These are phyloP conservation scores for Tupiocoris notatus DNA, from an alignment of 2,888 invertebrate species.

Conservation along the genomic window DNA sequence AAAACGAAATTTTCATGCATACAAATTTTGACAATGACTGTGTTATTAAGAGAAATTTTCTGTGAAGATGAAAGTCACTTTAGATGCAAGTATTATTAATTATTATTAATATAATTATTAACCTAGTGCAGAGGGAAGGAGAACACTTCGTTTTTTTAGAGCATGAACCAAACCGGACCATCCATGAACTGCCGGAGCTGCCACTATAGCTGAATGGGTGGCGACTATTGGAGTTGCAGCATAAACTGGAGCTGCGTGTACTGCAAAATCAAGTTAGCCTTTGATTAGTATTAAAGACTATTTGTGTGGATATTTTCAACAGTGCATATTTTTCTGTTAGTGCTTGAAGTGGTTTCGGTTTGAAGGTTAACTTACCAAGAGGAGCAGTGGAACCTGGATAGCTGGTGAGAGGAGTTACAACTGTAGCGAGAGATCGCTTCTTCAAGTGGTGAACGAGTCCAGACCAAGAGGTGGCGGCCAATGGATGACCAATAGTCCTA, in stretches of 20 bases:
- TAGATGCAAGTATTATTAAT: no score
- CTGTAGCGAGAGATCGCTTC: slow-evolving; percentile 39
- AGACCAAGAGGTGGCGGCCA: slow-evolving; percentile 38
- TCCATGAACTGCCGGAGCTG: slow-evolving; percentile 5
- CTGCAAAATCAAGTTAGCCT: no score
- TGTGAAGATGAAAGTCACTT: no score
- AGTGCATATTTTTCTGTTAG: neutral
- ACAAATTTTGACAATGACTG: no score
- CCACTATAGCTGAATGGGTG: slow-evolving; percentile 6
- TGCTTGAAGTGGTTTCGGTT: neutral
- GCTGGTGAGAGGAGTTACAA: slow-evolving; percentile 42
- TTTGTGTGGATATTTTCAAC: no score
- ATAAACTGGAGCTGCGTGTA: slow-evolving; percentile 12
- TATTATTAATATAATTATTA: no score
- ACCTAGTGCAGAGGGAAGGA: slow-evolving; percentile 20
- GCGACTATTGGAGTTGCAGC: slow-evolving; percentile 8
- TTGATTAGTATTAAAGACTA: no score
- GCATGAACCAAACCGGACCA: slow-evolving; percentile 31
- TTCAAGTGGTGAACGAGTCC: slow-evolving; percentile 43
- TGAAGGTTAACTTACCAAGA: slow-evolving; percentile 41
- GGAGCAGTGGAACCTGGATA: slow-evolving; percentile 44
- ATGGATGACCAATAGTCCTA: slow-evolving; percentile 29
- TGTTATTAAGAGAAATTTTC: no score
- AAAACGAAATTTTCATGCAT: no score
- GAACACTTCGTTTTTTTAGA: slow-evolving; percentile 37